Conservation (phyloP, 1,140 invertebrate genomes). For the Geopemphigus sp. region DNA sequence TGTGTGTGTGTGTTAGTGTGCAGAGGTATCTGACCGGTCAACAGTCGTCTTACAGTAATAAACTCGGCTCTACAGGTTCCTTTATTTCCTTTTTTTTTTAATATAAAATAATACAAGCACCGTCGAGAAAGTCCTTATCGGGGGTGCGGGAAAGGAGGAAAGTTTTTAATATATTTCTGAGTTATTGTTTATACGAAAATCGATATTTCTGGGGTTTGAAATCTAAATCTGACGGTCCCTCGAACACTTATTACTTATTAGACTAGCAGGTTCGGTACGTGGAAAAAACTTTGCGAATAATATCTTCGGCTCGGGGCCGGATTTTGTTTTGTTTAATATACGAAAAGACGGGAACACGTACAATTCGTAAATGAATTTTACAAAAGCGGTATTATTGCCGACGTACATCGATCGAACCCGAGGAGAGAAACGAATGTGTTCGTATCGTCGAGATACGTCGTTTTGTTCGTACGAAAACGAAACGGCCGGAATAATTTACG, state of each 20-base stretch:
- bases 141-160: not conserved
- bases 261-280: not conserved
- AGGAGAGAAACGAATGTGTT: too few species aligned
- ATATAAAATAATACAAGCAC: conserved; percentile 46
- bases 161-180: conserved; percentile 48
- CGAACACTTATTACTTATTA: conserved; percentile 26
- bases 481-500: too few species aligned
- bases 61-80: conserved; percentile 10
- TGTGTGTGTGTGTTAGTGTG: too few species aligned
- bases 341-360: not conserved
- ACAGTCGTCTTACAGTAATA: conserved; percentile 42
- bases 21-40: conserved; percentile 21
- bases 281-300: not conserved
- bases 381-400: too few species aligned
- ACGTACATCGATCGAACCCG: too few species aligned
- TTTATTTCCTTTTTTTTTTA: conserved; percentile 34
- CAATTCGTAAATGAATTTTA: not conserved
- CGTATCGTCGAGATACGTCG: too few species aligned
- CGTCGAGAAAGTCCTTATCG: conserved; percentile 27
- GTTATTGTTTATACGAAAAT: conserved; percentile 47
- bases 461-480: too few species aligned
- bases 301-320: not conserved
- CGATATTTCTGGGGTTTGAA: conserved; percentile 35
- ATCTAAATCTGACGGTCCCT: not conserved
- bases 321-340: not conserved